Conservation (phyloP, 2,888 invertebrate genomes). For the Megalurothrips usitatus region DNA sequence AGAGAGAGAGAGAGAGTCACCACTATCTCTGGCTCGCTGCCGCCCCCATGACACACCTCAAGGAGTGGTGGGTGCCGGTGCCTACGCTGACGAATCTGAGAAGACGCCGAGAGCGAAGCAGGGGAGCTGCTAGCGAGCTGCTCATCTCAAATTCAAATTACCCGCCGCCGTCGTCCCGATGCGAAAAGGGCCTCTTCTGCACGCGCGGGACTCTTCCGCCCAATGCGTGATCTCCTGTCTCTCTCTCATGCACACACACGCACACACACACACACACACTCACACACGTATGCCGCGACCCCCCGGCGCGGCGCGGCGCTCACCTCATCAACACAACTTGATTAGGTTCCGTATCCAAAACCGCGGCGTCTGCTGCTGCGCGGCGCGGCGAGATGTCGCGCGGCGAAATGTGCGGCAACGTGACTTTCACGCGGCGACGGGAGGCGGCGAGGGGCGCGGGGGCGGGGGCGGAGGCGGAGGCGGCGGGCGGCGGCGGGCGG, state of each 20-base stretch:
- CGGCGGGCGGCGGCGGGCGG: neutral
- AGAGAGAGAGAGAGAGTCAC: too few relatives aligned
- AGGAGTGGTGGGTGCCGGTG: too few relatives aligned
- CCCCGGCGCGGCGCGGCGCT: neutral
- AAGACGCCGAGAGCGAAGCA: neutral
- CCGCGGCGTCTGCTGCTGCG: neutral
- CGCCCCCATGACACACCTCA: too few relatives aligned
- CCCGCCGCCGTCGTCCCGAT: too few relatives aligned
- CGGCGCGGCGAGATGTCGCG: too few relatives aligned
- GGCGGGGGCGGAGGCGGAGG: neutral
- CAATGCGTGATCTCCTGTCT: too few relatives aligned
- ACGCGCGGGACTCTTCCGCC: neutral
- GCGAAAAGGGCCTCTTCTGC: neutral
- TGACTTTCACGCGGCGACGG: neutral
- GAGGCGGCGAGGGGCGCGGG: neutral
- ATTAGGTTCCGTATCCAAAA: conserved; percentile 3
- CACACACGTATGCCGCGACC: too few relatives aligned
- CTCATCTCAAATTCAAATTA: neutral
- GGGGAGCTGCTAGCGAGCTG: too few relatives aligned
- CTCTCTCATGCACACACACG: too few relatives aligned
- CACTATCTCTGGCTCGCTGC: too few relatives aligned
- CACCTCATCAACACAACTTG: conserved; percentile 1
- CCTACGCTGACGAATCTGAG: neutral
- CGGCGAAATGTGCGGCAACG: too few relatives aligned
- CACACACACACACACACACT: too few relatives aligned